These are phyloP conservation scores for Enteromius paludinosus DNA, from an alignment of 2,797 vertebrate species.

Conservation along the genomic window DNA sequence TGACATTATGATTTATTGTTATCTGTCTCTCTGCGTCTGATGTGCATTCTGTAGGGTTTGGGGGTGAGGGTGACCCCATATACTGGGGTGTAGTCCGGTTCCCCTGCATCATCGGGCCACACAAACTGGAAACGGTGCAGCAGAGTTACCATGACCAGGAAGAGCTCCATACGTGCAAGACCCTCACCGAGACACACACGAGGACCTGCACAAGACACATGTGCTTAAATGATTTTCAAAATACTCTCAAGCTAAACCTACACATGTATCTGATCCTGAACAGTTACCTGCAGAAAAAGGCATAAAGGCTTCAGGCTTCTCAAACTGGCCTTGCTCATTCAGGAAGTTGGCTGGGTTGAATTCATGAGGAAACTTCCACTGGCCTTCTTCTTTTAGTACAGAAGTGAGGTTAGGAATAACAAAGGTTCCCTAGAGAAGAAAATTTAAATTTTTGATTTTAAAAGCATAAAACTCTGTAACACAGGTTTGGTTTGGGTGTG, in stretches of 20 bases:
- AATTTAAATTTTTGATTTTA: neutral
- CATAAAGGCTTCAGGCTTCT: conserved; percentile 55
- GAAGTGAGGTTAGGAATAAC: conserved; percentile 23
- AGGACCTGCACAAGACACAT: conserved; percentile 25
- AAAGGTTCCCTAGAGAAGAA: conserved; percentile 56
- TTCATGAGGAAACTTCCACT: conserved; percentile 76
- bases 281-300: conserved; percentile 78
- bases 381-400: conserved; percentile 49
- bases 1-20: too few species aligned
- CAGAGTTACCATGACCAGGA: conserved; percentile 52
- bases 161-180: conserved; percentile 56
- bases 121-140: conserved; percentile 50
- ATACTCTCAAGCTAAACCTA: neutral
- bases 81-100: conserved; percentile 45
- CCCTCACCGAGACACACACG: conserved; percentile 55
- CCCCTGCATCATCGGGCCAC: conserved; percentile 50
- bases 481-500: too few species aligned
- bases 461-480: neutral
- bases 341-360: conserved; percentile 81
- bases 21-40: conserved; percentile 25
- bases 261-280: neutral
- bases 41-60: conserved; percentile 42
- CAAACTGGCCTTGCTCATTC: conserved; percentile 46
- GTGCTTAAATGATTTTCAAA: neutral
- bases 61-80: conserved; percentile 52